Evolutionary conservation across 2,113 vertebrate species (phyloP).

Genomic region (Elachura formosa): DNA sequence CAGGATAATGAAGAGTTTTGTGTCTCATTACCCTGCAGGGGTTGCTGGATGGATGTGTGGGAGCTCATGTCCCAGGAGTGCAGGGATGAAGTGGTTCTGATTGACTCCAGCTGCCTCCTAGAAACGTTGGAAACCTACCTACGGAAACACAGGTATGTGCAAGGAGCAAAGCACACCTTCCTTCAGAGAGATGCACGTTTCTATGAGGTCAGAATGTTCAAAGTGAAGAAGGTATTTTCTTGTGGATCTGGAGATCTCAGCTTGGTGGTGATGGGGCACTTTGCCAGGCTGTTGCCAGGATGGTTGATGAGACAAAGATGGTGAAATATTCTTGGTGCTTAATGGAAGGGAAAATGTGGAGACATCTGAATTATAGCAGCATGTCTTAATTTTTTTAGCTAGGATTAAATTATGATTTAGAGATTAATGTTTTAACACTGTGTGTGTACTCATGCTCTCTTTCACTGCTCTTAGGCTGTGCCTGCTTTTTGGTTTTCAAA

Average conservation of each 20-base stretch:
- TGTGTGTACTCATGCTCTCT: not conserved
- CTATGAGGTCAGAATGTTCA: not conserved
- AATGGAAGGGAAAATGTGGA: not conserved
- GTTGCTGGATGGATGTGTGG: conserved; percentile 98
- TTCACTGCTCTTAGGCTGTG: not conserved
- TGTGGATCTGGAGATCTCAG: not conserved
- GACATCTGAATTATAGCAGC: not conserved
- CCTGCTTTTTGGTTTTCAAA: not conserved
- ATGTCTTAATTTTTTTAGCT: not conserved
- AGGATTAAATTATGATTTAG: not conserved
- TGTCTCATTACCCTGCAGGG: conserved; percentile 68
- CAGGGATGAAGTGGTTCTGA: conserved; percentile 94
- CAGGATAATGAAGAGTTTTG: not conserved
- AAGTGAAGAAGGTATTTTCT: not conserved
- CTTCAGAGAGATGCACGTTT: fast-evolving
- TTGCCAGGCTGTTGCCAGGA: not conserved
- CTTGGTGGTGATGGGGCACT: fast-evolving
- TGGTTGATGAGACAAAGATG: too few species aligned
- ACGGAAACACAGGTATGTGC: conserved; percentile 88
- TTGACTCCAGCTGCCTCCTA: conserved; percentile 90
- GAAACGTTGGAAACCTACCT: conserved; percentile 95
- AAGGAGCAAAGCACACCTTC: not conserved
- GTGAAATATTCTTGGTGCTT: not conserved
- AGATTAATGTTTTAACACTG: not conserved
- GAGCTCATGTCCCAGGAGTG: conserved; percentile 98